phyloP scores from a whole-genome alignment of 2,797 vertebrate species.

The Serranus cabrilla region DNA sequence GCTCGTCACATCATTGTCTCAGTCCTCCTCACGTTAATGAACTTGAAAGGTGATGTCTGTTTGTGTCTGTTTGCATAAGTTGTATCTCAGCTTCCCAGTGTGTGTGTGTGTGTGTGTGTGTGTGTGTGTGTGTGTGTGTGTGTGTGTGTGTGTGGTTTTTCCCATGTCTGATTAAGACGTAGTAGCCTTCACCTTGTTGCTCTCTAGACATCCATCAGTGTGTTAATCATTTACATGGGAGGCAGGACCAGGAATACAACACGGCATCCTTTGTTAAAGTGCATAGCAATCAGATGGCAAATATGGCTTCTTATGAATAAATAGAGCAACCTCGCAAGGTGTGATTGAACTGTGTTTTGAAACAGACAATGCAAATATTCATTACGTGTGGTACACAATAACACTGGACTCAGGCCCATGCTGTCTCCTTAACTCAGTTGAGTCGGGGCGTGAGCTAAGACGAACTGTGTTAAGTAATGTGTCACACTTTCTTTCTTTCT shows the following conservation, averaged over 20 bases:
- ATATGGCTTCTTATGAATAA: slow-evolving; percentile 3
- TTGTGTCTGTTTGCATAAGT: slow-evolving; percentile 22
- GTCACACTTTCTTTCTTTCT: not conserved
- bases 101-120: not conserved
- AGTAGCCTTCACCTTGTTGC: slow-evolving; percentile 51
- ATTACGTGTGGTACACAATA: not conserved
- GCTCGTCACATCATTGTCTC: slow-evolving; percentile 20
- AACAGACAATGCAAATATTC: slow-evolving; percentile 17
- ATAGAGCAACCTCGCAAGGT: not conserved
- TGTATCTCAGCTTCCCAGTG: not conserved
- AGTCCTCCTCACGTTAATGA: slow-evolving; percentile 30
- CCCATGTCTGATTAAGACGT: slow-evolving; percentile 49
- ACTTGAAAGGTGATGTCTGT: slow-evolving; percentile 32
- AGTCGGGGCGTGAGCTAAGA: not conserved
- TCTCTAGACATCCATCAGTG: slow-evolving; percentile 52
- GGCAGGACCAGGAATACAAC: slow-evolving; percentile 6
- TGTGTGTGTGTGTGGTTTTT: slow-evolving; percentile 11
- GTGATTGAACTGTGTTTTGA: slow-evolving; percentile 17
- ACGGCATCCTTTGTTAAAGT: slow-evolving; percentile 4
- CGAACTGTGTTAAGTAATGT: not conserved
- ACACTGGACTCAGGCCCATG: not conserved
- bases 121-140: not conserved
- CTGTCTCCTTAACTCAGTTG: not conserved
- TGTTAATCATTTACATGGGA: slow-evolving; percentile 57
- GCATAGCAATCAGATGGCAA: slow-evolving; percentile 3